Conservation (phyloP, 1,140 invertebrate species). For the Zaprionus capensis region DNA sequence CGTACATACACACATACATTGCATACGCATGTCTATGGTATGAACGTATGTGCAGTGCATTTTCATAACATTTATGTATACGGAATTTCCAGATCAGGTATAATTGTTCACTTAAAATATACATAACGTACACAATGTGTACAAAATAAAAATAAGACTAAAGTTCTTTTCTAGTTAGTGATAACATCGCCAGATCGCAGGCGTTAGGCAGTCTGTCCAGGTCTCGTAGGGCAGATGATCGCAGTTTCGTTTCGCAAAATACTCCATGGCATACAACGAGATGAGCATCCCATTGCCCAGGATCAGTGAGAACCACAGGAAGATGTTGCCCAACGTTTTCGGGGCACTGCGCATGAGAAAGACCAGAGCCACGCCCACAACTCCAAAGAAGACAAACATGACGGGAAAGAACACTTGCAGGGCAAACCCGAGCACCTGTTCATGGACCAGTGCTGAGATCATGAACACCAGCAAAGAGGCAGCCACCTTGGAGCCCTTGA, state of each 20-base stretch:
- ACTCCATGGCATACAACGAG: conserved; percentile 93
- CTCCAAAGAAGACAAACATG: conserved; percentile 89
- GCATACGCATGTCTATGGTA: conserved; percentile 30
- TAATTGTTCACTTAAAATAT: conserved; percentile 68
- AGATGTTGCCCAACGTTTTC: conserved; percentile 89
- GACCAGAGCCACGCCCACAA: conserved; percentile 86
- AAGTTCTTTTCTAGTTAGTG: conserved; percentile 47
- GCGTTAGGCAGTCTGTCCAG: conserved; percentile 66
- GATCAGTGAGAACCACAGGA: conserved; percentile 92
- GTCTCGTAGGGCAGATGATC: conserved; percentile 37
- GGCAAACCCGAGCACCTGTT: conserved; percentile 91
- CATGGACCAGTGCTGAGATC: conserved; percentile 91
- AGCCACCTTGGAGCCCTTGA: conserved; percentile 85
- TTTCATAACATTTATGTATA: conserved; percentile 22
- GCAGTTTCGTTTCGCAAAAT: conserved; percentile 93
- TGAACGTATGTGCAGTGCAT: conserved; percentile 5
- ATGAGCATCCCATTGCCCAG: conserved; percentile 91
- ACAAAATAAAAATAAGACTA: conserved; percentile 51
- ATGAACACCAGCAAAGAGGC: conserved; percentile 87
- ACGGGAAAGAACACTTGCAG: conserved; percentile 95
- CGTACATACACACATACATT: conserved; percentile 13
- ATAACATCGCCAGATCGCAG: conserved; percentile 85
- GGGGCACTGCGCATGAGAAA: conserved; percentile 85
- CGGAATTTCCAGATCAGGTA: conserved; percentile 54
- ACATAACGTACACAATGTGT: conserved; percentile 67